Evolutionary conservation across 2,113 vertebrate species (phyloP), one percentile per base, ranked within the genome.

Genomic region (Neodontobutis hainanensis): DNA sequence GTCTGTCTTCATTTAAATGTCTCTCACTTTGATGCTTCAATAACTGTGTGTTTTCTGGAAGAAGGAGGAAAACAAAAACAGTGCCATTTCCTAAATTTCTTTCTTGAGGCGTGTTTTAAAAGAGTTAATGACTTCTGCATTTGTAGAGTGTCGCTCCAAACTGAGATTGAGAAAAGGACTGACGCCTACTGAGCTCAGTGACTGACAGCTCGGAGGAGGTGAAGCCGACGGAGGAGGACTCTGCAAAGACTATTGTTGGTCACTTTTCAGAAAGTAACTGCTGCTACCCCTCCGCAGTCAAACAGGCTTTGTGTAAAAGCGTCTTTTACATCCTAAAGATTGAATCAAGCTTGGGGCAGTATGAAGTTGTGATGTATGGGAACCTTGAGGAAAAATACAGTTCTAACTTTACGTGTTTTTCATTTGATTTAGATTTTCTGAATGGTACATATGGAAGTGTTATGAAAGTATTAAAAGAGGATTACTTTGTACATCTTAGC

Each of bases 81-180:
- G 61, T 83, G 63, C 57, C 81, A 58, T 71, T 83, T 71, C 68
- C 79, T 53, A 70, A 64, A 27, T 85, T 85, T 61, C 19, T 83
- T 85, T 80, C 55, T 78, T 47, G 51, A 78, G 82, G 86, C 84
- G 89, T 91, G 90, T 77, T 80, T 48, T 78, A 81, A 74, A 78
- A 43, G 68, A 83, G 70, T 78, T 66, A 73, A 86, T 53, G 63
- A 78, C 63, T 81, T 78, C 74, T 89, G 62, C 87, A 65, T 85
- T 67, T 78, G 77, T 73, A 77, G 65, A 70, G 58, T 65, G 75
- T 81, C 57, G 43, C 77, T 86, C 67, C 67, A 75, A 75, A 84
- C 72, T 77, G 70, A 84, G 49, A 65, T 65, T 53, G 55, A 51
- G 46, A 36, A 44, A 47, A 34, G 45, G 43, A n/a, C 14, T 8